Evolutionary conservation across 1,140 invertebrate genomes (phyloP).

Genomic region (Drosophila rhopaloa): DNA sequence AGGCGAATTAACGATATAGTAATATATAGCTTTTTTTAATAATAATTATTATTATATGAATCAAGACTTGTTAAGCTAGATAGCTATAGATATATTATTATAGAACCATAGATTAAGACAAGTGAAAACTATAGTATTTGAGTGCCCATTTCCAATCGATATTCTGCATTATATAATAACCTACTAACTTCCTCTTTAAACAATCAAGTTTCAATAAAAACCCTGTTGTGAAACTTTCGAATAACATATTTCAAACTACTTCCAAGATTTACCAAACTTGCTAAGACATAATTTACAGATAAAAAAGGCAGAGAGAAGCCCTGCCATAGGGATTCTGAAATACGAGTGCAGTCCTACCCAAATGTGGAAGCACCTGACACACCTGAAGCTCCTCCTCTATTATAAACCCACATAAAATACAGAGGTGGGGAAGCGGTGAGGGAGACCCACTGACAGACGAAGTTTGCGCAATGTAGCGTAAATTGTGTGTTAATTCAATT

Average conservation of each 20-base stretch:
- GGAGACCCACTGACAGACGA: conserved; percentile 44
- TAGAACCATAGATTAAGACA: too few relatives aligned
- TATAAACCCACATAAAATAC: conserved; percentile 10
- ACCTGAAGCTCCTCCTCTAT: background rate
- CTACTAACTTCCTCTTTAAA: background rate
- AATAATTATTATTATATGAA: too few relatives aligned
- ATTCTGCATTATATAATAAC: background rate
- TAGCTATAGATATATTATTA: too few relatives aligned
- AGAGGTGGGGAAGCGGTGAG: background rate
- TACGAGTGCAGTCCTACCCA: conserved; percentile 1
- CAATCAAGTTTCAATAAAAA: conserved; percentile 15
- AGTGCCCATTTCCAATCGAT: background rate
- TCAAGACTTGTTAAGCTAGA: too few relatives aligned
- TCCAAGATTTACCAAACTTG: conserved; percentile 27
- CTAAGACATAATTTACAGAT: conserved; percentile 16
- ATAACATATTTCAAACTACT: conserved; percentile 21
- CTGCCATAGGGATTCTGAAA: conserved; percentile 13
- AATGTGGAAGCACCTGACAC: conserved; percentile 10
- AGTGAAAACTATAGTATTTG: too few relatives aligned
- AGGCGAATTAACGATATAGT: too few relatives aligned
- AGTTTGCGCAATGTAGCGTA: conserved; percentile 79
- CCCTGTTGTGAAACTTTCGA: background rate
- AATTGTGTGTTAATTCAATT: conserved; percentile 83
- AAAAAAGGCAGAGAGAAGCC: conserved; percentile 5
- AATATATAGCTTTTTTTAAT: too few relatives aligned